These are phyloP conservation scores for Sigmodon hispidus DNA, from an alignment of 2,113 vertebrate genomes.

Conservation along the genomic window DNA sequence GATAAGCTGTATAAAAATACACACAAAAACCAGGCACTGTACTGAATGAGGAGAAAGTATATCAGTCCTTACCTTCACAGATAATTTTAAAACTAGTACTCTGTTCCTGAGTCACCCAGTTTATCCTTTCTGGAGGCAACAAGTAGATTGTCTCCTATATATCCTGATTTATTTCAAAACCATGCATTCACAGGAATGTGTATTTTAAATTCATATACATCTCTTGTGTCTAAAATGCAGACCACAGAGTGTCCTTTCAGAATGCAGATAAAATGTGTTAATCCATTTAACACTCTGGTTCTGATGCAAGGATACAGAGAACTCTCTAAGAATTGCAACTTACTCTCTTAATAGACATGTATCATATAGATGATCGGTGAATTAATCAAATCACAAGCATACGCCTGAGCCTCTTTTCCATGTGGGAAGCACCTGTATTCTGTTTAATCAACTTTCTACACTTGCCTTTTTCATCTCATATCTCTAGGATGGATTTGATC, in stretches of 20 bases:
- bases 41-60: background rate
- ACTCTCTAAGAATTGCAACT: background rate
- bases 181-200: background rate
- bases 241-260: background rate
- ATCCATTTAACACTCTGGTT: background rate
- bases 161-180: background rate
- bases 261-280: background rate
- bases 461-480: background rate
- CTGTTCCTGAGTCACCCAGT: background rate
- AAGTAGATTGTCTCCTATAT: background rate
- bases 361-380: background rate
- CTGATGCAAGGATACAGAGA: background rate
- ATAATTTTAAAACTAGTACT: background rate
- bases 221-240: background rate
- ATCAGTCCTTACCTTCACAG: background rate
- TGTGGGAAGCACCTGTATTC: background rate
- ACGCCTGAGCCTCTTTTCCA: background rate
- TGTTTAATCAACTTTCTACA: background rate
- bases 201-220: background rate
- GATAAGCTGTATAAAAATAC: background rate
- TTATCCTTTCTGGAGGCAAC: background rate
- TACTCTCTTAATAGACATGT: background rate
- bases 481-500: slow-evolving; percentile 41
- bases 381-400: background rate
- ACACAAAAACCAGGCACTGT: background rate